Conservation (phyloP, 2,888 invertebrate species). For the Chloroclystis v-ata region DNA sequence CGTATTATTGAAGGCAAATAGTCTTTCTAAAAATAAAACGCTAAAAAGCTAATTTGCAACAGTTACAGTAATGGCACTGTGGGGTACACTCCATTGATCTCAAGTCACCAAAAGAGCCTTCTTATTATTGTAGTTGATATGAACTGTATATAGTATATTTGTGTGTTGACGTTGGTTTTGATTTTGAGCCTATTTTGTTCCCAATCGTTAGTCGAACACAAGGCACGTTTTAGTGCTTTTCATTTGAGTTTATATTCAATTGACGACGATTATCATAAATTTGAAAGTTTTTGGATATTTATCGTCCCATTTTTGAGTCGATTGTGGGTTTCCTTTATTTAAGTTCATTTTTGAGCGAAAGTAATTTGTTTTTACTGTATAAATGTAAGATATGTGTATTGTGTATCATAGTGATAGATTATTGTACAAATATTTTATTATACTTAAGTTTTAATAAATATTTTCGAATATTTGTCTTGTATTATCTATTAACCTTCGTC, state of each 20-base stretch:
- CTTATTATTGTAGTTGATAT: conserved; percentile 17
- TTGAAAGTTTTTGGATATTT: background rate
- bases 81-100: conserved; percentile 43
- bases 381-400: conserved; percentile 53
- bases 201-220: conserved; percentile 12
- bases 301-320: background rate
- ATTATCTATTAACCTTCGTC: conserved; percentile 10
- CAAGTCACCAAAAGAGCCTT: conserved; percentile 53
- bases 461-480: conserved; percentile 38
- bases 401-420: conserved; percentile 44
- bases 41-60: no score
- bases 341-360: conserved; percentile 1
- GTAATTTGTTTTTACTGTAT: conserved; percentile 52
- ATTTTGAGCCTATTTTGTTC: background rate
- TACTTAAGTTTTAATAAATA: conserved; percentile 54
- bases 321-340: background rate
- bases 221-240: conserved; percentile 57
- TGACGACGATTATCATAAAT: background rate
- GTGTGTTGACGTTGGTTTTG: conserved; percentile 2
- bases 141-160: conserved; percentile 17
- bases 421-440: conserved; percentile 40
- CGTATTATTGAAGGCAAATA: no score
- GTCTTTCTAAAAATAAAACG: no score
- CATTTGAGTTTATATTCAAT: conserved; percentile 4
- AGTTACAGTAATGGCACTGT: conserved; percentile 22